Percentiles rank a stretch among this genome's conserved stretches.
These are phyloP conservation scores for Nesogale talazaci DNA, from an alignment of 2,113 vertebrate genomes.

Conservation along the genomic window DNA sequence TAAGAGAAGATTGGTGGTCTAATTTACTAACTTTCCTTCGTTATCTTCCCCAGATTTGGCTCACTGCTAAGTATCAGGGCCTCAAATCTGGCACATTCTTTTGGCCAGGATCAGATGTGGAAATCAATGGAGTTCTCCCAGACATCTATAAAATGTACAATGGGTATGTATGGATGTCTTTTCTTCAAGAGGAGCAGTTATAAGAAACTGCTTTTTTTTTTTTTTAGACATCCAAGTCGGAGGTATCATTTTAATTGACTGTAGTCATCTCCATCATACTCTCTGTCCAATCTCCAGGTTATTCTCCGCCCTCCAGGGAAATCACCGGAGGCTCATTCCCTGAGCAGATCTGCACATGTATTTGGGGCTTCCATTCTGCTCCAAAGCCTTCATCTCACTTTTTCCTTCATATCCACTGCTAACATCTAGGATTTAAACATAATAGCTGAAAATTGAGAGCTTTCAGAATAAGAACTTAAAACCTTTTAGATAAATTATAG, in stretches of 20 bases:
- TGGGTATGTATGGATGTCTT: conserved; percentile 83
- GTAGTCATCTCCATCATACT: too few relatives aligned
- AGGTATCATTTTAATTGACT: too few relatives aligned
- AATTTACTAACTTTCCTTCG: conserved; percentile 27
- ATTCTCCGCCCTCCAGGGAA: too few relatives aligned
- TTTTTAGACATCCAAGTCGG: too few relatives aligned
- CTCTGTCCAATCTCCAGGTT: too few relatives aligned
- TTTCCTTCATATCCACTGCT: not conserved
- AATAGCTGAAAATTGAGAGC: not conserved
- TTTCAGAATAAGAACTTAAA: not conserved
- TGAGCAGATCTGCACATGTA: too few relatives aligned
- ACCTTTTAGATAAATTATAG: not conserved
- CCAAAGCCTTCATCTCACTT: too few relatives aligned
- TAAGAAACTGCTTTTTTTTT: not conserved
- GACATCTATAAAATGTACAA: conserved; percentile 89
- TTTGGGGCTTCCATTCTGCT: too few relatives aligned
- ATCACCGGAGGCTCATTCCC: too few relatives aligned
- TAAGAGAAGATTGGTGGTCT: not conserved
- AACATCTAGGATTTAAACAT: not conserved
- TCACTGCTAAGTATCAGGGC: conserved; percentile 92
- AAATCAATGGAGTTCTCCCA: conserved; percentile 92
- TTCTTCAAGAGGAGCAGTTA: not conserved
- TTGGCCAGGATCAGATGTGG: conserved; percentile 97
- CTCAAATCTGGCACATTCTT: conserved; percentile 93
- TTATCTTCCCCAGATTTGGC: conserved; percentile 91